These are phyloP conservation scores for Pollenia labialis DNA, from an alignment of 2,888 invertebrate genomes.

Conservation along the genomic window DNA sequence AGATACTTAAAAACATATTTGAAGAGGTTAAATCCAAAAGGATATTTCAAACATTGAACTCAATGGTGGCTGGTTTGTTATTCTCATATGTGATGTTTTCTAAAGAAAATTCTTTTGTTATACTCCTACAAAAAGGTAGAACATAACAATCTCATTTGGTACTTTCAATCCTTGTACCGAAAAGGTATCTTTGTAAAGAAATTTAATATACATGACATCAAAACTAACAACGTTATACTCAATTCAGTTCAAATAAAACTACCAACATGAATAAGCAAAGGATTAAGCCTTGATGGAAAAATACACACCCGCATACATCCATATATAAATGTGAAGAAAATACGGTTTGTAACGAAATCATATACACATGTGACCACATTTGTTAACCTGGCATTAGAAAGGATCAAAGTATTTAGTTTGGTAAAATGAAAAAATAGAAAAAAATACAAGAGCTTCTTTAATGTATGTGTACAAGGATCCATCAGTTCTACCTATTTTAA, in stretches of 20 bases:
- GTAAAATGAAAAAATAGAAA: not conserved
- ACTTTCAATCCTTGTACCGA: not conserved
- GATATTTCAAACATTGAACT: too few species aligned
- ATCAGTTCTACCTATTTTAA: conserved; percentile 36
- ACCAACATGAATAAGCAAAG: conserved; percentile 5
- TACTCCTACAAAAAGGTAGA: too few species aligned
- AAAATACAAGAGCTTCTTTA: not conserved
- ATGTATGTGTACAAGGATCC: not conserved
- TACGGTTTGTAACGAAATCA: too few species aligned
- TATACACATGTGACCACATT: conserved; percentile 4
- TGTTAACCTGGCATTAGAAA: conserved; percentile 35
- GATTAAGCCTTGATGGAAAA: not conserved
- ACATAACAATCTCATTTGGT: too few species aligned
- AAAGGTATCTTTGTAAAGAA: conserved; percentile 24
- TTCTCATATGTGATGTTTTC: too few species aligned
- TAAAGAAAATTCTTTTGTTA: too few species aligned
- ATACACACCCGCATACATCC: not conserved
- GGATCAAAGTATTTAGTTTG: conserved; percentile 1
- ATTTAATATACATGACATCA: conserved; percentile 6
- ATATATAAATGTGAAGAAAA: not conserved
- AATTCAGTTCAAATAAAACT: conserved; percentile 39
- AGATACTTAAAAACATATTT: too few species aligned
- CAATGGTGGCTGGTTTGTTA: too few species aligned
- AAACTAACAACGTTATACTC: conserved; percentile 34
- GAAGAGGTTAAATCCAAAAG: too few species aligned